Percentiles rank a stretch among this genome's conserved stretches.
These are phyloP conservation scores for Tetranychus piercei DNA, from an alignment of 2,888 invertebrate species.

Conservation along the genomic window DNA sequence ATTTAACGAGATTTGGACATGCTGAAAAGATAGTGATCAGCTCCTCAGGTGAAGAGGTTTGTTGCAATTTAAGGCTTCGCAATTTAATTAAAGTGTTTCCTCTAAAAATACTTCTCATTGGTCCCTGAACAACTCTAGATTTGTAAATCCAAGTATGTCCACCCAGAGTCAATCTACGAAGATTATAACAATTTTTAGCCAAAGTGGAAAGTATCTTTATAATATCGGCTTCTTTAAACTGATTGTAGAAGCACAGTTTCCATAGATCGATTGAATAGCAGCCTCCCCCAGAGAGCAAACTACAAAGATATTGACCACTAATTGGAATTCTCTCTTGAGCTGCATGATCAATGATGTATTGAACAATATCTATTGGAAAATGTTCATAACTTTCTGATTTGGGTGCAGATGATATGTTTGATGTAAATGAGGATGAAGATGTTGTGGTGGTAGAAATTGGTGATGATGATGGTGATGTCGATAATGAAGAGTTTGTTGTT, in stretches of 20 bases:
- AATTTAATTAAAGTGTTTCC: slow-evolving; percentile 17
- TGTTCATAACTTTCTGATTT: neutral
- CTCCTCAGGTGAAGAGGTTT: slow-evolving; percentile 22
- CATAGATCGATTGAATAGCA: slow-evolving; percentile 20
- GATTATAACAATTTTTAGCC: slow-evolving; percentile 18
- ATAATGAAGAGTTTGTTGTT: neutral
- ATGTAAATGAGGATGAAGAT: neutral
- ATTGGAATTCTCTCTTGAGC: slow-evolving; percentile 21
- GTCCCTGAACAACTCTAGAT: slow-evolving; percentile 12
- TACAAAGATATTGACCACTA: slow-evolving; percentile 23
- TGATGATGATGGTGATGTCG: neutral
- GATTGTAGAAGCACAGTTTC: slow-evolving; percentile 24
- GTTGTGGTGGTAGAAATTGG: neutral
- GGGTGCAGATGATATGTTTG: neutral
- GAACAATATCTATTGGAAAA: neutral
- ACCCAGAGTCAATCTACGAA: slow-evolving; percentile 21
- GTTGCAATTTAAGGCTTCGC: slow-evolving; percentile 24
- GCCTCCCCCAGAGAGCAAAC: slow-evolving; percentile 17
- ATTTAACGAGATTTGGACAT: slow-evolving; percentile 23
- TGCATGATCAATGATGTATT: slow-evolving; percentile 16
- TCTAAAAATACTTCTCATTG: slow-evolving; percentile 16
- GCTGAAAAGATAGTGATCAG: slow-evolving; percentile 21
- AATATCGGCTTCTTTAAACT: slow-evolving; percentile 23
- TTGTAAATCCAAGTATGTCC: slow-evolving; percentile 23
- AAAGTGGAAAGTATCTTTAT: slow-evolving; percentile 19